Conservation (phyloP, 1,140 invertebrate genomes). For the Globodera rostochiensis region DNA sequence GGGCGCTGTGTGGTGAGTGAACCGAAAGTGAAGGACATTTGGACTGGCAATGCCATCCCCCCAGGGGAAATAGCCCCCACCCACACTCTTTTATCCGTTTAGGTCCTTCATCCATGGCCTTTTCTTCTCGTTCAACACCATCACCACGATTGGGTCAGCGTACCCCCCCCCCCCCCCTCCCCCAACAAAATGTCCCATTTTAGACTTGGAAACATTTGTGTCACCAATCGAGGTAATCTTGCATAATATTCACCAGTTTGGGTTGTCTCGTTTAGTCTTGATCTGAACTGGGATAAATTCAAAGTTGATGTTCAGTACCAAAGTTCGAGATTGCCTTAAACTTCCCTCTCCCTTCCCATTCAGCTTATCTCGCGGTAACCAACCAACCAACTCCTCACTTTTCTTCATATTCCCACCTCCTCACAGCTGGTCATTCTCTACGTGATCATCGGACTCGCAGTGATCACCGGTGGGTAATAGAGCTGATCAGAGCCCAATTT, state of each 20-base stretch:
- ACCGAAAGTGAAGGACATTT: slow-evolving; percentile 14
- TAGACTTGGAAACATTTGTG: slow-evolving; percentile 61
- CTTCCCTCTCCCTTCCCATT: not conserved
- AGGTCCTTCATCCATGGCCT: slow-evolving; percentile 65
- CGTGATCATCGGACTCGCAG: slow-evolving; percentile 64
- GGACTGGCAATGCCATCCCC: too few species aligned
- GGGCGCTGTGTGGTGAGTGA: slow-evolving; percentile 49
- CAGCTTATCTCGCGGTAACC: slow-evolving; percentile 50
- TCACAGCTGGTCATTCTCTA: slow-evolving; percentile 60
- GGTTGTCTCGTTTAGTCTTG: too few species aligned
- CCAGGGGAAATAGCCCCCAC: too few species aligned
- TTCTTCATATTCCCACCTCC: not conserved
- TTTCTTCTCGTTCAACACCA: slow-evolving; percentile 65
- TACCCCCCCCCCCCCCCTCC: not conserved
- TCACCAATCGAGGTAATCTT: slow-evolving; percentile 45
- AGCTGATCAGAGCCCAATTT: too few species aligned
- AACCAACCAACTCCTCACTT: slow-evolving; percentile 3
- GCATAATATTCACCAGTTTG: too few species aligned
- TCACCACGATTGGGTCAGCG: slow-evolving; percentile 56
- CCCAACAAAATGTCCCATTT: not conserved
- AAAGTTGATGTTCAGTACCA: too few species aligned
- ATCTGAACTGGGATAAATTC: too few species aligned
- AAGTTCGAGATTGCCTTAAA: not conserved
- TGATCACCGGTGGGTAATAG: slow-evolving; percentile 51
- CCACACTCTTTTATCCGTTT: slow-evolving; percentile 4